Base-by-base conservation (phyloP, 2,888 invertebrate genomes). In the Pachycephus smyrnensis region DNA sequence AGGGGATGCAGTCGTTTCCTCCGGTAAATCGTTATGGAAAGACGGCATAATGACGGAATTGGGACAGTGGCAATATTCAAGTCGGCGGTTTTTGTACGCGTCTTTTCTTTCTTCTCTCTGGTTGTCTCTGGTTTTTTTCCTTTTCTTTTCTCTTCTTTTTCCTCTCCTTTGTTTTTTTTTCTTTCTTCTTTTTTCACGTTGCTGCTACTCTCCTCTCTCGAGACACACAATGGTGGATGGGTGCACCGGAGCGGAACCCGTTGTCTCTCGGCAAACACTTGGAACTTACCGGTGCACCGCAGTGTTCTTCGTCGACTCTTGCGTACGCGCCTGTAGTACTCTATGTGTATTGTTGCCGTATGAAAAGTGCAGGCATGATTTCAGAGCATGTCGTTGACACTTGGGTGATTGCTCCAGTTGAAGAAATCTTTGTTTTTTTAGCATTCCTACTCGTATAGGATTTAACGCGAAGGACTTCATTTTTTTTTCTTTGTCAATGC, bases 221-320 rank as follows among this genome's bases (percentile, higher is more conserved):
- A 36, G 36, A 23, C 36, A 74, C 74, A 82, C 82, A 79, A 80
- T 81, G 80, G 81, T 81, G 82, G 82, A 80, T 76, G 81, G 78
- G 82, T 76, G 82, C 85, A 86, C 81, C 86, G 80, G 84, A 88
- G 84, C 85, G 85, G 82, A 84, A 87, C 88, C 80, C 81, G 77
- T 78, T 79, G 76, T 80, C 78, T 75, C 79, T 33, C 75, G 77
- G 75, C 79, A 75, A 74, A 74, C 74, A 30, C 40, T 76, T 23
- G 75, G 37, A 75, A 71, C 74, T 30, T 23, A 33, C 74, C 35
- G 74, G 31, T 71, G 32, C 12, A 71, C 32, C 71, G 71, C 71
- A 15, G 71, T 33, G 71, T 33, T 71, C 12, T 32, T 69, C 69
- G 12, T 75, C 30, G 23, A 78, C 32, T 33, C 71, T 40, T 55